Percentiles rank a stretch among this genome's conserved stretches.
phyloP scores from a whole-genome alignment of 2,113 vertebrate species.

The Probosciger aterrimus region DNA sequence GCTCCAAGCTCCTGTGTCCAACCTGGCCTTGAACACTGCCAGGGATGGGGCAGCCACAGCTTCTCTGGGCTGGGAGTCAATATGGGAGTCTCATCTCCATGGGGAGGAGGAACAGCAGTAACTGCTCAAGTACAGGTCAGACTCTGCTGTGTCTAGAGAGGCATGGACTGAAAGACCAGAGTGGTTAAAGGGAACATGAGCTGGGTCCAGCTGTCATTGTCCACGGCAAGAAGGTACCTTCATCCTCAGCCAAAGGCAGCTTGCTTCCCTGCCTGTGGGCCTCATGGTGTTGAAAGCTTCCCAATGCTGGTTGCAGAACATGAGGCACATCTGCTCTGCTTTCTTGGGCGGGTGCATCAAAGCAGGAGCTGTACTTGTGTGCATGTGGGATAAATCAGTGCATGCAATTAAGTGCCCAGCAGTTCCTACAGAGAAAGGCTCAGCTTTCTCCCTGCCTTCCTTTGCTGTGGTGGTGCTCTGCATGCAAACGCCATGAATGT shows the following conservation, averaged over 20 bases:
- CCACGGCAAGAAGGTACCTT: background rate
- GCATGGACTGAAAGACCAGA: background rate
- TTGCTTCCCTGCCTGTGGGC: background rate
- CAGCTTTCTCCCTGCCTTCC: background rate
- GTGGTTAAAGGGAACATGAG: rapidly evolving
- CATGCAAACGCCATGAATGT: background rate
- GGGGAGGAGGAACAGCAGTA: background rate
- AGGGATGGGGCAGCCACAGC: background rate
- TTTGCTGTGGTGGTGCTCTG: background rate
- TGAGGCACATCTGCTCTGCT: background rate
- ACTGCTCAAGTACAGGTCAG: background rate
- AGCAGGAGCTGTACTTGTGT: background rate
- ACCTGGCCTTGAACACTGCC: background rate
- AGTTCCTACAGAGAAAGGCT: background rate
- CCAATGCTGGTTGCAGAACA: rapidly evolving
- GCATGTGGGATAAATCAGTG: background rate
- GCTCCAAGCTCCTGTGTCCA: background rate
- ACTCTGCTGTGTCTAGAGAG: background rate
- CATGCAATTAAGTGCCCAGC: background rate
- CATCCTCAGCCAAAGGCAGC: background rate
- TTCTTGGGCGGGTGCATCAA: background rate
- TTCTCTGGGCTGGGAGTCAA: background rate
- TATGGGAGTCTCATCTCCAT: background rate
- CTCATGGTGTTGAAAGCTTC: background rate
- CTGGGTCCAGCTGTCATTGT: background rate